phyloP scores from a whole-genome alignment of 2,797 vertebrate species.

The Gallirallus australis region DNA sequence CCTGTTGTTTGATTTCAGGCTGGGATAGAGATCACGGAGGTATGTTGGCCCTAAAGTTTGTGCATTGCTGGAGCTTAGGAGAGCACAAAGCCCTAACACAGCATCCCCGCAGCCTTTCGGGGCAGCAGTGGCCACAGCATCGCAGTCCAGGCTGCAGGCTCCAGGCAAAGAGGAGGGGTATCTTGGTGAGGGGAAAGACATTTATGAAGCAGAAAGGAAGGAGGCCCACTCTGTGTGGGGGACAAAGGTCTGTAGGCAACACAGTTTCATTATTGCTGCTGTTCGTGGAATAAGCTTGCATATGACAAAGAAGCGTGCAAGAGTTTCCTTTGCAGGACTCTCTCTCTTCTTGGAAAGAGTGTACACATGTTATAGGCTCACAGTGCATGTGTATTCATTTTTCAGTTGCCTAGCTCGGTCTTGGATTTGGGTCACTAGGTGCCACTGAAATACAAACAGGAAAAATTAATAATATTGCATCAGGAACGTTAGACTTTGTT shows the following conservation, averaged over 20 bases:
- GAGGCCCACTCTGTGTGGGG: background rate
- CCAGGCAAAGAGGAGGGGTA: background rate
- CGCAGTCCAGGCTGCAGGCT: fast-evolving
- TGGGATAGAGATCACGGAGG: background rate
- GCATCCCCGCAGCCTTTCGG: fast-evolving
- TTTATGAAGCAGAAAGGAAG: background rate
- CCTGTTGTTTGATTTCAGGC: conserved; percentile 27
- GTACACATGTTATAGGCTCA: background rate
- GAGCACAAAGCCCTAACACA: background rate
- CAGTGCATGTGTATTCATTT: background rate
- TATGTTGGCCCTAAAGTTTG: background rate
- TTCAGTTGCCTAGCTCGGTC: background rate
- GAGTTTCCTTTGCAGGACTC: background rate
- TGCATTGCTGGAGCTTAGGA: background rate
- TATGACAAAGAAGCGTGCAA: background rate
- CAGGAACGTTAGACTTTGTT: background rate
- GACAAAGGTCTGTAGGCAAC: background rate
- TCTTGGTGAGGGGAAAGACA: background rate
- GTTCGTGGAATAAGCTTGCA: background rate
- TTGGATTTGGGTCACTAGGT: conserved; percentile 30
- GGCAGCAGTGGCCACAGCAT: fast-evolving
- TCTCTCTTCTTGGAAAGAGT: background rate
- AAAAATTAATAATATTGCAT: background rate
- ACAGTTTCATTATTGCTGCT: background rate
- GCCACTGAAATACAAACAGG: conserved; percentile 20